Percentiles rank a stretch among this genome's conserved stretches.
These are phyloP conservation scores for Apotomis betuletana DNA, from an alignment of 2,888 invertebrate genomes.

Conservation along the genomic window DNA sequence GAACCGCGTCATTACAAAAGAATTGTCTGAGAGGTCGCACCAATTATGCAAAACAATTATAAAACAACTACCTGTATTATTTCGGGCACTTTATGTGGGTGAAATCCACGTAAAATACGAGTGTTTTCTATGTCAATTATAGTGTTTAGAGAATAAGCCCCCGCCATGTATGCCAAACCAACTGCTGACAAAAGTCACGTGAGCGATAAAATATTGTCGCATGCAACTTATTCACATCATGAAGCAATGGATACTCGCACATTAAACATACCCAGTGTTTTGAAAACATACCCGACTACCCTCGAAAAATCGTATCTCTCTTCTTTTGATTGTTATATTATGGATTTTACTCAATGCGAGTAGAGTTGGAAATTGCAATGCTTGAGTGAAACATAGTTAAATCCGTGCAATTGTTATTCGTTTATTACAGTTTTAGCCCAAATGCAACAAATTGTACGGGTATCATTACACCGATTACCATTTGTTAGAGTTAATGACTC, in stretches of 20 bases:
- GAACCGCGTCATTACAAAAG: too few species aligned
- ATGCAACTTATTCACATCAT: slow-evolving; percentile 49
- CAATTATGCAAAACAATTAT: too few species aligned
- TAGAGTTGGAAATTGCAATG: slow-evolving; percentile 1
- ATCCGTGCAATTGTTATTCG: neutral
- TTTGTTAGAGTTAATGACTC: slow-evolving; percentile 25
- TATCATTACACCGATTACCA: slow-evolving; percentile 18
- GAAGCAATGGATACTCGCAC: slow-evolving; percentile 16
- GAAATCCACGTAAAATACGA: too few species aligned
- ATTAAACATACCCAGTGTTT: slow-evolving; percentile 29
- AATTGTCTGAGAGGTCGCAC: too few species aligned
- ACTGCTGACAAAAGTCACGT: slow-evolving; percentile 62
- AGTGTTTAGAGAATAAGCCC: slow-evolving; percentile 48
- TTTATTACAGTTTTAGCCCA: neutral
- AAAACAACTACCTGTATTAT: too few species aligned
- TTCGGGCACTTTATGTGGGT: too few species aligned
- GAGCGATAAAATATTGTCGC: slow-evolving; percentile 57
- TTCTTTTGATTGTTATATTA: neutral
- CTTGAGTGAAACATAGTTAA: neutral
- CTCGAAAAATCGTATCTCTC: neutral
- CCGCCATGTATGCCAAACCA: slow-evolving; percentile 54
- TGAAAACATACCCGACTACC: slow-evolving; percentile 20
- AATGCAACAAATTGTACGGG: slow-evolving; percentile 10
- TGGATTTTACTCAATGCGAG: neutral
- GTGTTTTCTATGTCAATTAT: slow-evolving; percentile 26